Percentiles rank a stretch among this genome's conserved stretches.
phyloP scores from a whole-genome alignment of 1,140 invertebrate genomes.

The Stegodyphus dumicola region DNA sequence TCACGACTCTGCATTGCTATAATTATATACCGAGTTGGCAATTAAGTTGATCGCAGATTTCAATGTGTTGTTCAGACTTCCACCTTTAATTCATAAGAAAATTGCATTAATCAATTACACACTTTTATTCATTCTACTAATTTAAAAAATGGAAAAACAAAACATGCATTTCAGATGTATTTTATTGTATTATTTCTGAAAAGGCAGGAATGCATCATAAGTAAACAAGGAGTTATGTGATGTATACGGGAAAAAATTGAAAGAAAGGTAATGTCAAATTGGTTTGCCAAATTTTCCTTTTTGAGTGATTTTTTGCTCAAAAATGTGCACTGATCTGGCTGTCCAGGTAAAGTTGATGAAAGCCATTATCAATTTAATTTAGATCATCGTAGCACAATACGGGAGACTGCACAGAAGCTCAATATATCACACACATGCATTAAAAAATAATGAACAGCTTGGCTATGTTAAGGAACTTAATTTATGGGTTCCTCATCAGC shows the following conservation, averaged over 20 bases:
- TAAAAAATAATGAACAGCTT: not conserved
- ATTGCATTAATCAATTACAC: not conserved
- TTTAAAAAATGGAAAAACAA: not conserved
- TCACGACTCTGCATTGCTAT: too few species aligned
- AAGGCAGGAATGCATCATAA: not conserved
- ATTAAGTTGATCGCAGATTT: too few species aligned
- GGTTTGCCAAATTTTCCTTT: not conserved
- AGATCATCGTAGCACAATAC: not conserved
- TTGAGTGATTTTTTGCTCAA: not conserved
- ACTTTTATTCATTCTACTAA: not conserved
- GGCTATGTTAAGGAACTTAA: not conserved
- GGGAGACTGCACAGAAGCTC: not conserved
- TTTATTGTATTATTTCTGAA: conserved; percentile 5
- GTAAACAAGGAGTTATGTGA: not conserved
- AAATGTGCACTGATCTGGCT: not conserved
- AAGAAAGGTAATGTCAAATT: not conserved
- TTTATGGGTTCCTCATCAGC: not conserved
- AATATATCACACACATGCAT: not conserved
- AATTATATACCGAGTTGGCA: too few species aligned
- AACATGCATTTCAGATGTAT: not conserved
- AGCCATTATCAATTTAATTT: not conserved
- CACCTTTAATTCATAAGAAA: not conserved
- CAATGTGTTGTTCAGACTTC: too few species aligned
- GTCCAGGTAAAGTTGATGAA: not conserved
- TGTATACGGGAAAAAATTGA: not conserved